These are phyloP conservation scores for Ceratina calcarata DNA, from an alignment of 1,140 invertebrate genomes.

Conservation along the genomic window DNA sequence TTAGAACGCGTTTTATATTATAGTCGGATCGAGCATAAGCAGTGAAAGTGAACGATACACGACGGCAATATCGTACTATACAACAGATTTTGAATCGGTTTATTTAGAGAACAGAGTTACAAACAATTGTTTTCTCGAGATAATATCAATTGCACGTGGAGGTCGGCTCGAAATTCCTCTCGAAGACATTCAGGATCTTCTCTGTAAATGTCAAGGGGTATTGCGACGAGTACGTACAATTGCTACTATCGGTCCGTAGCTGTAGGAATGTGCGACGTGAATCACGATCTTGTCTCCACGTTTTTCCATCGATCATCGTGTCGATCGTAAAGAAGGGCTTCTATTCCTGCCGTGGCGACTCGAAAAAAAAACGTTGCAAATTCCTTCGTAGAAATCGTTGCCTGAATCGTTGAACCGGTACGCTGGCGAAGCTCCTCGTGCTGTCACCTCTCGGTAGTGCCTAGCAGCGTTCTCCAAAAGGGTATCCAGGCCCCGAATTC, in stretches of 20 bases:
- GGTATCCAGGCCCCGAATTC: no score
- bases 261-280: no score
- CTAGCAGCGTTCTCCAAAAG: not conserved
- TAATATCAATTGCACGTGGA: constrained; percentile 28
- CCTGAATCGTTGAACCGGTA: no score
- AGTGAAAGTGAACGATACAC: constrained; percentile 70
- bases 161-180: constrained; percentile 1
- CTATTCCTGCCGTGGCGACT: not conserved
- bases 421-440: constrained; percentile 25
- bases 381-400: constrained; percentile 13
- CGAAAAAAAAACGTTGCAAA: not conserved
- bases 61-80: constrained; percentile 54
- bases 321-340: not conserved
- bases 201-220: constrained; percentile 41
- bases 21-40: constrained; percentile 62
- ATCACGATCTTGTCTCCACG: not conserved
- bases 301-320: not conserved
- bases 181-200: constrained; percentile 37
- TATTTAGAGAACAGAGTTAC: not conserved
- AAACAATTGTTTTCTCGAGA: not conserved
- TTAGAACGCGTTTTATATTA: constrained; percentile 52
- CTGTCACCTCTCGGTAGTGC: constrained; percentile 38
- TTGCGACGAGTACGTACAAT: constrained; percentile 12
- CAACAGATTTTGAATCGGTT: not conserved
- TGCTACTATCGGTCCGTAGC: no score